Percentiles rank a stretch among this genome's conserved stretches.
phyloP scores from a whole-genome alignment of 2,797 vertebrate species.

The Paedocypris micromegethes region DNA sequence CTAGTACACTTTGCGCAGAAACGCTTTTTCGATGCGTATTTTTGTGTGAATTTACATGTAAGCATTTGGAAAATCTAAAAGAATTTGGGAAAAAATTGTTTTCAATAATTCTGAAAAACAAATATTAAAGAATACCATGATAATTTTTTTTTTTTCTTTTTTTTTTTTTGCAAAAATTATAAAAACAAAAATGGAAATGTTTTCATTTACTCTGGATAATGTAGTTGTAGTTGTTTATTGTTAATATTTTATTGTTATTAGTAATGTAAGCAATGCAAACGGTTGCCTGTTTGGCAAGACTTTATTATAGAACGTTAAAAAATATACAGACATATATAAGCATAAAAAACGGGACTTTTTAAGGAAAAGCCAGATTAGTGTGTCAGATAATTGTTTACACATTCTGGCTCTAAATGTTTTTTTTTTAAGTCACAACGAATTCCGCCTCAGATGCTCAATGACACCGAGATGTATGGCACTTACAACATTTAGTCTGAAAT shows the following conservation, averaged over 20 bases:
- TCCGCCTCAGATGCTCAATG: neutral
- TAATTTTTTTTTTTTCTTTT: too few relatives aligned
- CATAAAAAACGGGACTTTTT: constrained; percentile 12
- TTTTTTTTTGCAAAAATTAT: too few relatives aligned
- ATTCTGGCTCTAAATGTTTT: constrained; percentile 36
- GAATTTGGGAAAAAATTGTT: too few relatives aligned
- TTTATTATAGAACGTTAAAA: neutral
- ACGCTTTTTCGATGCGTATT: too few relatives aligned
- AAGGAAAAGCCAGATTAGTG: constrained; percentile 13
- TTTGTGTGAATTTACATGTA: too few relatives aligned
- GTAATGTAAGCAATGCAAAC: constrained; percentile 5
- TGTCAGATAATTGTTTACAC: constrained; percentile 39
- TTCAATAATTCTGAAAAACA: too few relatives aligned
- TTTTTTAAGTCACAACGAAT: constrained; percentile 25
- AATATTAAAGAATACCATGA: too few relatives aligned
- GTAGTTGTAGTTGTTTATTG: too few relatives aligned
- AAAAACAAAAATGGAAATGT: too few relatives aligned
- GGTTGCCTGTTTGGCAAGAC: constrained; percentile 26
- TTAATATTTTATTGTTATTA: neutral
- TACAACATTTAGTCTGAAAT: constrained; percentile 18
- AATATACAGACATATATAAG: neutral
- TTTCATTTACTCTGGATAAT: too few relatives aligned
- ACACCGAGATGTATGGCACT: neutral
- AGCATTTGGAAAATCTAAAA: too few relatives aligned
- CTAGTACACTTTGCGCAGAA: constrained; percentile 8